Evolutionary conservation across 1,140 invertebrate genomes (phyloP).

Genomic region (Drosophila pallidifrons): DNA sequence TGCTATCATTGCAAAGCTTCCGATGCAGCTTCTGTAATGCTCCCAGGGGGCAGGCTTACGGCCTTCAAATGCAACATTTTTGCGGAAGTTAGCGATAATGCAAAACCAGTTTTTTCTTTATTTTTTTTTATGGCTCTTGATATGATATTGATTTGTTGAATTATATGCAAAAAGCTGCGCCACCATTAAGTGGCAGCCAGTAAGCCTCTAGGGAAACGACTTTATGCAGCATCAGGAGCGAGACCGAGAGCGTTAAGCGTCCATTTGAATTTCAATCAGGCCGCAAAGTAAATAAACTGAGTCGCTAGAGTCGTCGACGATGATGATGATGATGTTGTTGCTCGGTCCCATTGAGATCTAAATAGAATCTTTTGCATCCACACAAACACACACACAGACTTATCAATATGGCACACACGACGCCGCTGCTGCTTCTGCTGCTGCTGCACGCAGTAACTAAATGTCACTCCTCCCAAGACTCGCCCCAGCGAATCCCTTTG

Average conservation of each 20-base stretch:
- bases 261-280: conserved; percentile 79
- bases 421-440: conserved; percentile 40
- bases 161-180: not conserved
- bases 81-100: conserved; percentile 44
- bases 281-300: conserved; percentile 65
- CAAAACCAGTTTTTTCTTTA: conserved; percentile 7
- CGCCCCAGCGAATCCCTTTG: not conserved
- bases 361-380: conserved; percentile 2
- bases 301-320: not conserved
- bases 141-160: conserved; percentile 10
- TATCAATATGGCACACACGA: conserved; percentile 65
- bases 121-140: conserved; percentile 1
- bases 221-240: conserved; percentile 58
- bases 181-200: not conserved
- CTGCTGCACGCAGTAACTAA: conserved; percentile 43
- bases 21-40: not conserved
- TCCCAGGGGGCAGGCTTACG: conserved; percentile 15
- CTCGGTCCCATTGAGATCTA: conserved; percentile 2
- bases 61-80: conserved; percentile 38
- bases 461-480: conserved; percentile 22
- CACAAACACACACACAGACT: conserved; percentile 7
- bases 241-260: conserved; percentile 45
- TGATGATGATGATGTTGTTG: conserved; percentile 29
- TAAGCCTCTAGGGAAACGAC: conserved; percentile 22
- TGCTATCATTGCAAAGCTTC: conserved; percentile 32